These are phyloP conservation scores for Anas platyrhynchos DNA, from an alignment of 2,113 vertebrate species.

Conservation along the genomic window DNA sequence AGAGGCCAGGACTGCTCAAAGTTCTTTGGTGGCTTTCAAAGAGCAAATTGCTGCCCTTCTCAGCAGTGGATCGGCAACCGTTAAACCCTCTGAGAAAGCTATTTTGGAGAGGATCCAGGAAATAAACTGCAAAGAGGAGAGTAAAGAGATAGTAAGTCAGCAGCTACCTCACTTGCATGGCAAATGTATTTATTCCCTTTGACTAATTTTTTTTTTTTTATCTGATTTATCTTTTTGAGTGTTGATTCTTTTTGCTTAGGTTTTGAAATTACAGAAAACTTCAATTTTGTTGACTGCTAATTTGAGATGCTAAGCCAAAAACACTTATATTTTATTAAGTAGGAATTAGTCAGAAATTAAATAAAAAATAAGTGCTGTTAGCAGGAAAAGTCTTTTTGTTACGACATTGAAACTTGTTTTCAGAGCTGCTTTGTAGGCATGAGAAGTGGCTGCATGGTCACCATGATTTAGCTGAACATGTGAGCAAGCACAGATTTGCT, in stretches of 20 bases:
- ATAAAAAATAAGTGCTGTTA: not conserved
- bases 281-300: not conserved
- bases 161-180: not conserved
- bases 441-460: not conserved
- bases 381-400: not conserved
- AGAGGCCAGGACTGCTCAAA: constrained; percentile 65
- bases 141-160: constrained; percentile 70
- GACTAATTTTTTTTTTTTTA: not conserved
- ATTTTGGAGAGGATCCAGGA: constrained; percentile 78
- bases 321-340: not conserved
- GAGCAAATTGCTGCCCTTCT: constrained; percentile 77
- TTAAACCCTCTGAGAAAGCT: constrained; percentile 68
- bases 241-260: not conserved
- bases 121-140: constrained; percentile 71
- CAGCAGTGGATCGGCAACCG: not conserved
- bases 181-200: not conserved
- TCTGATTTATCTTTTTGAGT: not conserved
- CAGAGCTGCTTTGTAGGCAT: not conserved
- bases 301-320: not conserved
- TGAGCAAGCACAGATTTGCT: not conserved
- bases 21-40: constrained; percentile 73
- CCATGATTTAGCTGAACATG: not conserved
- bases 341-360: not conserved
- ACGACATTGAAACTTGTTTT: not conserved
- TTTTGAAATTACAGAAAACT: not conserved